phyloP scores from a whole-genome alignment of 2,888 invertebrate species.

The Malacosoma neustria region DNA sequence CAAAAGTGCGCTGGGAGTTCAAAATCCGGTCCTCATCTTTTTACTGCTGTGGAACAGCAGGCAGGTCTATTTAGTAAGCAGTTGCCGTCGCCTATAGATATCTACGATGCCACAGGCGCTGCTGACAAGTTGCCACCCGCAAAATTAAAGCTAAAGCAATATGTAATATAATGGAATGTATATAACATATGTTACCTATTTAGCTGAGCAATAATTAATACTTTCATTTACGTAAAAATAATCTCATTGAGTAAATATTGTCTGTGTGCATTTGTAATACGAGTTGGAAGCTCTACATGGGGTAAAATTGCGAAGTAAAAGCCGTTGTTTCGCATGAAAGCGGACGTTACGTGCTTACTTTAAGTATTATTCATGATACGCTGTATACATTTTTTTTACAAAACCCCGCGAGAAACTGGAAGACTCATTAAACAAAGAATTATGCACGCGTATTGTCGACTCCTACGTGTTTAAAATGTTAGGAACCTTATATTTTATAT shows the following conservation, averaged over 20 bases:
- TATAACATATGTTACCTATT: no score
- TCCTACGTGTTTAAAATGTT: not conserved
- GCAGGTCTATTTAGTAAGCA: no score
- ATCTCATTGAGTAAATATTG: not conserved
- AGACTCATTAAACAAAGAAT: not conserved
- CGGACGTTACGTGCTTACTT: conserved; percentile 1
- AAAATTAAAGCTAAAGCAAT: no score
- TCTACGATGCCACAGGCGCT: no score
- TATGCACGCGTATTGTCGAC: not conserved
- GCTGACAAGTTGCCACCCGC: no score
- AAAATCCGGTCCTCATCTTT: no score
- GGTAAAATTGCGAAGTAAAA: conserved; percentile 6
- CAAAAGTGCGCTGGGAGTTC: no score
- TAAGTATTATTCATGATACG: conserved; percentile 2
- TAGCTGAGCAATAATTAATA: not conserved
- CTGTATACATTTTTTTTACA: not conserved
- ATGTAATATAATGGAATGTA: no score
- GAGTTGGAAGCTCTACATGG: not conserved
- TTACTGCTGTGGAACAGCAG: no score
- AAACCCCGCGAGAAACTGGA: not conserved
- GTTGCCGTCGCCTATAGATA: no score
- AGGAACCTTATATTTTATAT: no score
- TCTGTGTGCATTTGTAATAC: not conserved
- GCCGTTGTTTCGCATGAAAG: conserved; percentile 7
- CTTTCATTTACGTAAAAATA: not conserved